Evolutionary conservation across 2,113 vertebrate species (phyloP), one percentile per base, ranked within the genome.

Genomic region (Prolemur simus): DNA sequence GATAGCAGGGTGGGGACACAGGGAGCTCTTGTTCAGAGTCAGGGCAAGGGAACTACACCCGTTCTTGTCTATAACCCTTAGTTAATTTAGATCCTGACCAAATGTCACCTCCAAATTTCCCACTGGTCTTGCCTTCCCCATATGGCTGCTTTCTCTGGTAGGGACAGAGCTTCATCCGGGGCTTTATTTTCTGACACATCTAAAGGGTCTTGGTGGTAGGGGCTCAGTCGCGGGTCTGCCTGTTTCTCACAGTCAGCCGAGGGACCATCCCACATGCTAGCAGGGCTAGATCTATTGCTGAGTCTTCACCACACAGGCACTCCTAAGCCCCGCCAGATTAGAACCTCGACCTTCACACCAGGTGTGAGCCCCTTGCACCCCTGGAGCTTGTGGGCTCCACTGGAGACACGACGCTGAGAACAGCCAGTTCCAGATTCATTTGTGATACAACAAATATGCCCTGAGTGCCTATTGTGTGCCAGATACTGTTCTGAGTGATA

Each of bases 401-500:
- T 34, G 56, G 8, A 56, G 56, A 32, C 0, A 18, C 2, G 8
- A 34, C 21, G n/a, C 47, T n/a, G 39, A 90, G 82, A 74, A n/a
- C 4, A 27, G 37, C n/a, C 82, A 64, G 34, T 25, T 6, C 5
- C 1, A 54, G 64, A 37, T 8, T 8, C 34, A 6, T n/a, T 17
- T 73, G 20, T 37, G 60, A 20, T 37, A 6, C 12, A 45, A 52
- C 18, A 6, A n/a, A 37, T 6, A 27, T 0, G 8, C 27, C 12
- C 45, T 10, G 15, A 27, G 20, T 5, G 23, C 6, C 20, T 32
- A 7, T 0, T 3, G 4, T 78, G 54, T 47, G 1, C 23, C 1
- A 4, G 32, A 66, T 21, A 20, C n/a, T 68, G n/a, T 47, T 9
- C 27, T 20, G 3, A 42, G 32, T 12, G 34, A 27, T 7, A 12